Base-by-base conservation (phyloP, 2,888 invertebrate species). In the Imbricaverruca yamaguchii region DNA sequence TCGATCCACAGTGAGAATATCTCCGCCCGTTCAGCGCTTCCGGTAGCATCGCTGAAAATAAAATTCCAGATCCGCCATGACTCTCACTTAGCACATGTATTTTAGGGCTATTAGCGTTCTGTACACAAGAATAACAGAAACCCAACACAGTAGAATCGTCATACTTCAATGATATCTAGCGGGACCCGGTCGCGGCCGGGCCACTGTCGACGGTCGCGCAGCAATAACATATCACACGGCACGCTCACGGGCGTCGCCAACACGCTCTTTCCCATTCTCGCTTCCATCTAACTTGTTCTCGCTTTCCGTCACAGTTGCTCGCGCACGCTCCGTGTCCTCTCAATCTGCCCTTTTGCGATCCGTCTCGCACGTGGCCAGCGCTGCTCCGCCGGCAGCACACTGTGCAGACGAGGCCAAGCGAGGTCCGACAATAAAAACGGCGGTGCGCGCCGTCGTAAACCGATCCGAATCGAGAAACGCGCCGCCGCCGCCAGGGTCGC, bases 101-200 rank as follows among this genome's bases (percentile, higher is more conserved):
- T 74, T 74, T 74, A 74, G 74, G 74, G 74, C 74, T 74, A 74
- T 74, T 74, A 74, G 74, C 74, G 74, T 53, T 74, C 74, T 74
- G 74, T 74, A 74, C 74, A 74, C 74, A 55, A 55, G 21, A 74
- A 74, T 74, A 74, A 74, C 74, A 74, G 74, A 74, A 74, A 74
- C 74, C 74, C 74, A 74, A 74, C 74, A 74, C 74, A 74, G 74
- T 53, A 53, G 74, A 74, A 55, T 55, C 53, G 74, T 74, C 74
- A 55, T 55, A 15, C 18, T 21, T 74, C 74, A 55, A 15, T 53
- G 74, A 53, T 53, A 53, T 10, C 65, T 18, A 10, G 23, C 65
- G 65, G 65, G 65, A 23, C 23, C 23, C 65, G 23, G 65, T 65
- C 65, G 10, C 65, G 65, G n/a, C 18, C 74, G 74, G 53, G 15